These are phyloP conservation scores for Calyptommatus sinebrachiatus DNA, from an alignment of 2,113 vertebrate genomes.

Conservation along the genomic window DNA sequence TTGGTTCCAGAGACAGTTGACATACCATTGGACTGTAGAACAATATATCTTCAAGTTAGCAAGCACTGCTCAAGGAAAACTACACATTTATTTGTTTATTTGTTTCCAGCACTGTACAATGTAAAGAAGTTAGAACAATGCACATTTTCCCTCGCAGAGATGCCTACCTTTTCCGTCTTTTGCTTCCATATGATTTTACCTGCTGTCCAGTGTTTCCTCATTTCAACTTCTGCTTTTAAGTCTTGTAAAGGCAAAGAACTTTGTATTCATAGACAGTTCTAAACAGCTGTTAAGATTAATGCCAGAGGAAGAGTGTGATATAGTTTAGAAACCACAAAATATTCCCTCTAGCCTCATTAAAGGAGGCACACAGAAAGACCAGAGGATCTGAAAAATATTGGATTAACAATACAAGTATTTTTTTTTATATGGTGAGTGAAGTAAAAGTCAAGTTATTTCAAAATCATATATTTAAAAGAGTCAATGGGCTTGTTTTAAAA, in stretches of 20 bases:
- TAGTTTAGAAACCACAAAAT: no score
- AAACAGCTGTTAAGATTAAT: no score
- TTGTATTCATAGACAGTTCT: not conserved
- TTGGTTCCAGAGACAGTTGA: constrained; percentile 57
- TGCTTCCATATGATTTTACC: not conserved
- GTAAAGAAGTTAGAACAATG: not conserved
- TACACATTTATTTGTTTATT: not conserved
- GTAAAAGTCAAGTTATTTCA: no score
- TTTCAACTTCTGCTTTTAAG: not conserved
- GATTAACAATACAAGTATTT: no score
- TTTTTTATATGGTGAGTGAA: no score
- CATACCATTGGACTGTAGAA: constrained; percentile 50
- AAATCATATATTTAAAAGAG: no score
- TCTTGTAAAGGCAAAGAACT: not conserved
- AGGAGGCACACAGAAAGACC: no score
- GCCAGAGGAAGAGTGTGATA: no score
- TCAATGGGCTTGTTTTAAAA: no score
- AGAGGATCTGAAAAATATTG: no score
- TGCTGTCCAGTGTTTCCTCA: no score
- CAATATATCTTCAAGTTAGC: constrained; percentile 51
- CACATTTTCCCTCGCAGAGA: not conserved
- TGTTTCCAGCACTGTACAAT: not conserved
- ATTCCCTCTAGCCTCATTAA: no score
- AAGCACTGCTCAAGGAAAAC: constrained; percentile 19
- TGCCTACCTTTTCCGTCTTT: not conserved